phyloP scores from a whole-genome alignment of 2,888 invertebrate species.

The Crematogaster levior region DNA sequence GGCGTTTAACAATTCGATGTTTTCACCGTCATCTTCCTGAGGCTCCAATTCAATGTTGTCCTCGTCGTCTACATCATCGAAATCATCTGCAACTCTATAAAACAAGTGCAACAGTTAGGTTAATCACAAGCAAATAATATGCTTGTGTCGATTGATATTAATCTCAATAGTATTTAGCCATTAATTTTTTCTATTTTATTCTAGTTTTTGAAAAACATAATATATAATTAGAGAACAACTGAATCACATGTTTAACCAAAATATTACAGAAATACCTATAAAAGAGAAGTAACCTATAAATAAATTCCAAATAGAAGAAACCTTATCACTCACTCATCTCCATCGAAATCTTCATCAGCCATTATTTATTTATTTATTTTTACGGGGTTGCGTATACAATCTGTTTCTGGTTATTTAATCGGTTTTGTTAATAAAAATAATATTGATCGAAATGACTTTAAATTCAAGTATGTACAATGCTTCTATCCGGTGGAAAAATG shows the following conservation, averaged over 20 bases:
- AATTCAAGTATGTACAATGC: too few relatives aligned
- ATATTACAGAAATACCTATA: background rate
- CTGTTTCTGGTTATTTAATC: background rate
- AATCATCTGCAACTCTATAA: conserved; percentile 91
- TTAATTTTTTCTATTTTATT: background rate
- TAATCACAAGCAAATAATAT: background rate
- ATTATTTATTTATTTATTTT: conserved; percentile 84
- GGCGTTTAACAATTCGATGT: conserved; percentile 93
- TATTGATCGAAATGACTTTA: too few relatives aligned
- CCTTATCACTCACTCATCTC: conserved; percentile 89
- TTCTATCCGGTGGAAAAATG: too few relatives aligned
- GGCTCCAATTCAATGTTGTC: conserved; percentile 95
- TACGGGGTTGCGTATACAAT: too few relatives aligned
- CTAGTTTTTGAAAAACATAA: background rate
- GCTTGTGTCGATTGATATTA: background rate
- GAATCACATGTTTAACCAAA: background rate
- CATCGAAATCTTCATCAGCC: conserved; percentile 96
- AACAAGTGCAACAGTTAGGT: conserved; percentile 39
- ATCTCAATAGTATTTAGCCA: background rate
- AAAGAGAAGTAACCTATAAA: background rate
- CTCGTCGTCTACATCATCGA: conserved; percentile 96
- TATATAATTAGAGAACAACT: background rate
- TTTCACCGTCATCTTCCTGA: conserved; percentile 95
- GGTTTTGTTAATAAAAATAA: too few relatives aligned
- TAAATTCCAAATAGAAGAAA: background rate